Evolutionary conservation across 2,113 vertebrate genomes (phyloP).

Genomic region (Andinoacara biseriatus): DNA sequence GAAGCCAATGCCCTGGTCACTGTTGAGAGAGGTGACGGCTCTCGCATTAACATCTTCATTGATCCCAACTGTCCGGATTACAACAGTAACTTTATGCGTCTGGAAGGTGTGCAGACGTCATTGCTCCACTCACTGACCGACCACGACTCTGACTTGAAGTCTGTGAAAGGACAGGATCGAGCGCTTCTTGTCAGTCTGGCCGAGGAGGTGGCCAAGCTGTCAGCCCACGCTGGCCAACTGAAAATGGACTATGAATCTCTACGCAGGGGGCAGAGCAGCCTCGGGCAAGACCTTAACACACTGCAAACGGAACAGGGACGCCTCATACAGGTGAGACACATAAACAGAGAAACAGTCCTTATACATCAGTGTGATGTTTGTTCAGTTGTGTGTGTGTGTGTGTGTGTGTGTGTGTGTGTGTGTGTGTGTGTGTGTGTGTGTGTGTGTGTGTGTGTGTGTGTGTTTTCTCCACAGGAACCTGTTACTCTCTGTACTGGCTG

Average conservation of each 20-base stretch:
- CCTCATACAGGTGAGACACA: conserved; percentile 89
- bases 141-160: conserved; percentile 85
- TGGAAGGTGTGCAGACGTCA: conserved; percentile 91
- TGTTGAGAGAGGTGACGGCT: conserved; percentile 91
- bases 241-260: conserved; percentile 88
- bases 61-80: conserved; percentile 97
- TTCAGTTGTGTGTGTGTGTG: too few species aligned
- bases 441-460: not conserved
- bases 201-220: conserved; percentile 91
- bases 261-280: conserved; percentile 85
- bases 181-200: conserved; percentile 88
- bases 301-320: conserved; percentile 92
- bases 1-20: conserved; percentile 94
- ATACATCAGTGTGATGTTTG: not conserved
- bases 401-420: not conserved
- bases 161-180: conserved; percentile 85
- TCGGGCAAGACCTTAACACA: conserved; percentile 90
- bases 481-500: conserved; percentile 77
- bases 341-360: not conserved
- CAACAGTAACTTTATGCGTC: conserved; percentile 84
- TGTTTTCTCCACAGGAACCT: conserved; percentile 61
- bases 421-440: too few species aligned
- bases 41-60: conserved; percentile 96
- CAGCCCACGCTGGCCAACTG: conserved; percentile 84
- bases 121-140: conserved; percentile 86